Evolutionary conservation across 2,113 vertebrate species (phyloP).

Genomic region (Salvelinus namaycush): DNA sequence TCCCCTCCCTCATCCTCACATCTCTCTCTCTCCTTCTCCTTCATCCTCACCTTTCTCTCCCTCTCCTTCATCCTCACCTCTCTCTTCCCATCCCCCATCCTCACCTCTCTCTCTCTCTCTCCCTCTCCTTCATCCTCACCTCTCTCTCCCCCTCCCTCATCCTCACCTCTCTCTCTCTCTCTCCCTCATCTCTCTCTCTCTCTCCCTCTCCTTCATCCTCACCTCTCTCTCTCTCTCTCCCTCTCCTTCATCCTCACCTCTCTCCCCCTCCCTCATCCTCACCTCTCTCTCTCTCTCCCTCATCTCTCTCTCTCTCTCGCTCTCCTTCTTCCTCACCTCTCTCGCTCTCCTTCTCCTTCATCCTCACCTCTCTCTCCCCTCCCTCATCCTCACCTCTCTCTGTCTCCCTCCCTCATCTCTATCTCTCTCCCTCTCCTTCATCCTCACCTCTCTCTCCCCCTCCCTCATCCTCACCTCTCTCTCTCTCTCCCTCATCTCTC

Average conservation of each 20-base stretch:
- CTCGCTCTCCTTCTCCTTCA: neutral
- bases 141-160: neutral
- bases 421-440: neutral
- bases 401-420: neutral
- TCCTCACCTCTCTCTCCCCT: too few species aligned
- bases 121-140: neutral
- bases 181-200: neutral
- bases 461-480: neutral
- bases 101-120: too few species aligned
- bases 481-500: too few species aligned
- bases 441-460: conserved; percentile 24
- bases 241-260: neutral
- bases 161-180: conserved; percentile 20
- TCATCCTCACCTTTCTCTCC: too few species aligned
- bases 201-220: neutral
- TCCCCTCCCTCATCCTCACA: neutral
- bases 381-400: neutral
- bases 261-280: conserved; percentile 14
- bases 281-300: conserved; percentile 15
- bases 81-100: neutral
- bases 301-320: conserved; percentile 3
- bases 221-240: too few species aligned
- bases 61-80: too few species aligned
- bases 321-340: neutral
- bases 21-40: too few species aligned